These are phyloP conservation scores for Palythoa heliodiscus DNA, from an alignment of 92 coral and sea anemone genomes.

Conservation along the genomic window DNA sequence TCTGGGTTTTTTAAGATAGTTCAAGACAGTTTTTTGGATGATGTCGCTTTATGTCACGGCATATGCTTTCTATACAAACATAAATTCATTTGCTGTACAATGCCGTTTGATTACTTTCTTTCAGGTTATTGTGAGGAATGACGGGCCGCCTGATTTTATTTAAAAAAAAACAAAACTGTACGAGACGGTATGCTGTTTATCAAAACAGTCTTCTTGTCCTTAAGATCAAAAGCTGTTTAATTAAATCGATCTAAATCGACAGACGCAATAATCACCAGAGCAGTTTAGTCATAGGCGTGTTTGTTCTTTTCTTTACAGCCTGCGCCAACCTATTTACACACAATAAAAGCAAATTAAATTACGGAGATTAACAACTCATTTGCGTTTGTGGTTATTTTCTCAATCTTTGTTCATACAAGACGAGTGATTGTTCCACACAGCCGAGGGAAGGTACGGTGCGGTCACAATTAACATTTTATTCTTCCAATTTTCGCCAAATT, in stretches of 20 bases:
- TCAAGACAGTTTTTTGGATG: neutral
- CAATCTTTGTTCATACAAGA: conserved; percentile 5
- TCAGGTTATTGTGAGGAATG: neutral
- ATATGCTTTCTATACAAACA: neutral
- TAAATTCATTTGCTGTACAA: neutral
- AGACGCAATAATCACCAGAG: neutral
- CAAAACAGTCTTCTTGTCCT: conserved; percentile 20
- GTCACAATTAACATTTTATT: conserved; percentile 6
- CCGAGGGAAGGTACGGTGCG: neutral
- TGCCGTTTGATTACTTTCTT: neutral
- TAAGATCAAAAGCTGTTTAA: neutral
- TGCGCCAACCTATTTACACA: neutral
- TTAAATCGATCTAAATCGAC: neutral
- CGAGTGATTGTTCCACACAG: neutral
- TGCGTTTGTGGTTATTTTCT: conserved; percentile 6
- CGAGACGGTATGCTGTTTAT: neutral
- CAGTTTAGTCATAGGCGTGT: conserved; percentile 1
- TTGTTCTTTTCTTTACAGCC: neutral
- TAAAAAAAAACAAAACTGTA: neutral
- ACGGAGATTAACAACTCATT: conserved; percentile 19
- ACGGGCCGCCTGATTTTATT: neutral
- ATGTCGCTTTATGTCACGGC: neutral
- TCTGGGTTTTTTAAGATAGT: neutral
- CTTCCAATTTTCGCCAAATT: conserved; percentile 2
- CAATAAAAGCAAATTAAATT: conserved; percentile 25